Base-by-base conservation (phyloP, 2,888 invertebrate species). In the Lasioglossum pauxillum region DNA sequence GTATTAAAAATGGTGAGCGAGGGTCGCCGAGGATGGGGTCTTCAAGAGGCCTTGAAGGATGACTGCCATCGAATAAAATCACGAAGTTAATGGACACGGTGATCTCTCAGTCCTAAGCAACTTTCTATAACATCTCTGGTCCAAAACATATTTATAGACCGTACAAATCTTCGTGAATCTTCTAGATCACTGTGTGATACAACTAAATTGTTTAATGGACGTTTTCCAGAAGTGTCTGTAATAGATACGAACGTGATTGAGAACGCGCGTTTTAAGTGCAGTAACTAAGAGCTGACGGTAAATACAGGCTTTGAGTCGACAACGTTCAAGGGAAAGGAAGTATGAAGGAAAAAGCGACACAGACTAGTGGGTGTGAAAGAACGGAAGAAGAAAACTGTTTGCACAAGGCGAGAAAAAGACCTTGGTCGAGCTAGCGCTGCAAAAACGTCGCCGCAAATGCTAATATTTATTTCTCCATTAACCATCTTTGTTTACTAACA, bases 351-450 rank as follows among this genome's bases (percentile, higher is more conserved):
- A 31, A 78, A 67, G 78, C 75, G 69, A 67, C 57, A 44, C 41
- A 5, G 27, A 5, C 64, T 57, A 8, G 82, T 57, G 78, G 82
- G 82, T 82, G 82, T 76, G 86, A 74, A 86, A 75, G 53, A 60
- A 44, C 75, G 82, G 76, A 67, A 72, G 75, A 67, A 75, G 64
- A 73, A 57, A 64, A 49, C 76, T 82, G 78, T 86, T 86, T 86
- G 74, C 82, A 53, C 82, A 60, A 71, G 53, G 74, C 60, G 69
- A 82, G 86, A 77, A 80, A 82, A 85, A 10, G 27, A 38, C 53
- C 69, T 69, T 27, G 78, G 69, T 71, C 23, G 41, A 71, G 69
- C 41, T 41, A 41, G 69, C 53, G 38, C 12, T 64, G 71, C 49
- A 75, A 78, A 75, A 64, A 75, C 78, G 71, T 12, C 23, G 71